Conservation (phyloP, 2,113 vertebrate genomes). For the Arizona elegans region DNA sequence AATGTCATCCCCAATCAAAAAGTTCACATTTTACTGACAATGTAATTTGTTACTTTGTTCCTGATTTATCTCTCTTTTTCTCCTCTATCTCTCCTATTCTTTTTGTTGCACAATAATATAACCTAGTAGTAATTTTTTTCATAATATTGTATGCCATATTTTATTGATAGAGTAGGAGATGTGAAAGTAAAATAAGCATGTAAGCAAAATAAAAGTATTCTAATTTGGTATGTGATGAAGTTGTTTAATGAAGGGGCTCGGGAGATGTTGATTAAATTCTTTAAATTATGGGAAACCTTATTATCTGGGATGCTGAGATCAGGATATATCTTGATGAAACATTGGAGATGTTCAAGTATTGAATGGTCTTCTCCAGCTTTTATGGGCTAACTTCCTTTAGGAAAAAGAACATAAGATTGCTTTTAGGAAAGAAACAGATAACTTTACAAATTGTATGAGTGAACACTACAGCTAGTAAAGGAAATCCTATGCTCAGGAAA, state of each 20-base stretch:
- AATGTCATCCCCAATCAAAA: conserved; percentile 83
- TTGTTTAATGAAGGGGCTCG: conserved; percentile 3
- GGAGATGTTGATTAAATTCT: background rate
- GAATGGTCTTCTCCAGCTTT: background rate
- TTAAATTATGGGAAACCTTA: background rate
- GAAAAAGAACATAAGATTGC: background rate
- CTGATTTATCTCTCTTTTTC: conserved; percentile 67
- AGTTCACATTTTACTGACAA: conserved; percentile 81
- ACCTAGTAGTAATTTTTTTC: conserved; percentile 47
- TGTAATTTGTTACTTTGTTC: conserved; percentile 83
- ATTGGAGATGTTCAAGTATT: background rate
- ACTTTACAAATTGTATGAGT: background rate
- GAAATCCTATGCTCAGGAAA: background rate
- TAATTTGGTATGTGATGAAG: background rate
- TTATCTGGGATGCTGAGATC: background rate
- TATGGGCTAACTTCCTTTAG: background rate
- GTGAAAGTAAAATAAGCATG: conserved; percentile 25
- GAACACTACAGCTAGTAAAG: background rate
- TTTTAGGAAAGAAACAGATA: background rate
- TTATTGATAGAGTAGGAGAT: conserved; percentile 36
- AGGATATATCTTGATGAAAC: accelerated
- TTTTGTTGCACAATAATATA: conserved; percentile 37
- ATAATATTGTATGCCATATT: conserved; percentile 47
- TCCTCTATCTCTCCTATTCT: background rate
- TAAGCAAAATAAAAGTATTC: conserved; percentile 12